These are phyloP conservation scores for Brachionus sp. DNA, from an alignment of 1,140 invertebrate genomes.

Conservation along the genomic window DNA sequence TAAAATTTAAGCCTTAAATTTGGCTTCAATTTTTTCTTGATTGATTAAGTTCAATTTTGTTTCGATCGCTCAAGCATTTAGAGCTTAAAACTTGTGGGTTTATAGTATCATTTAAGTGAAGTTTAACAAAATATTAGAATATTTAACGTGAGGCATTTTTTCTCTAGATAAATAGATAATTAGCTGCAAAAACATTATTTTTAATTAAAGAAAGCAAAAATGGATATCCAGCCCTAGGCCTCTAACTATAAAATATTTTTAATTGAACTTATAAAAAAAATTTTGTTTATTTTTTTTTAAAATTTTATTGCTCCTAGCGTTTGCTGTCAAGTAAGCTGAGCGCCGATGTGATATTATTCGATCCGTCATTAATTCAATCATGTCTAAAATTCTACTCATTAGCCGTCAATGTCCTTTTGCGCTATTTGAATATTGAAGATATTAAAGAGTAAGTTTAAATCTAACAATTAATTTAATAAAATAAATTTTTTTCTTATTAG, in stretches of 20 bases:
- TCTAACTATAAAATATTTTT: not conserved
- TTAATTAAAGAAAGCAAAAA: not conserved
- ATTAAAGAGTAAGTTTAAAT: constrained; percentile 58
- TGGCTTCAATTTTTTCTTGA: not conserved
- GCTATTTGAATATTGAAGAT: constrained; percentile 62
- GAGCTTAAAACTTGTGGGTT: not conserved
- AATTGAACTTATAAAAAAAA: constrained; percentile 51
- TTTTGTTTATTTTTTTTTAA: constrained; percentile 56
- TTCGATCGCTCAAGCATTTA: constrained; percentile 3
- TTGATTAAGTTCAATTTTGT: constrained; percentile 33
- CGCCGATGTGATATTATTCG: constrained; percentile 78
- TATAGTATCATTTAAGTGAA: not conserved
- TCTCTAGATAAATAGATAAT: not conserved
- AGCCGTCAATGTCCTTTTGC: constrained; percentile 72
- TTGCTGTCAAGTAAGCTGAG: constrained; percentile 67
- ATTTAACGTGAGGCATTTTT: not conserved
- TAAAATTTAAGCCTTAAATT: not conserved
- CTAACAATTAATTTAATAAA: not conserved
- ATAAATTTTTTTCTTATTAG: constrained; percentile 17
- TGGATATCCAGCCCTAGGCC: not conserved
- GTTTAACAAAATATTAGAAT: not conserved
- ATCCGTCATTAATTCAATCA: constrained; percentile 72
- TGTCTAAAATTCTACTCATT: constrained; percentile 80
- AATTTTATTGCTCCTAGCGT: constrained; percentile 10
- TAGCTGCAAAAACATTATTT: not conserved